Base-by-base conservation (phyloP, 2,888 invertebrate genomes). In the Tribolium freemani region DNA sequence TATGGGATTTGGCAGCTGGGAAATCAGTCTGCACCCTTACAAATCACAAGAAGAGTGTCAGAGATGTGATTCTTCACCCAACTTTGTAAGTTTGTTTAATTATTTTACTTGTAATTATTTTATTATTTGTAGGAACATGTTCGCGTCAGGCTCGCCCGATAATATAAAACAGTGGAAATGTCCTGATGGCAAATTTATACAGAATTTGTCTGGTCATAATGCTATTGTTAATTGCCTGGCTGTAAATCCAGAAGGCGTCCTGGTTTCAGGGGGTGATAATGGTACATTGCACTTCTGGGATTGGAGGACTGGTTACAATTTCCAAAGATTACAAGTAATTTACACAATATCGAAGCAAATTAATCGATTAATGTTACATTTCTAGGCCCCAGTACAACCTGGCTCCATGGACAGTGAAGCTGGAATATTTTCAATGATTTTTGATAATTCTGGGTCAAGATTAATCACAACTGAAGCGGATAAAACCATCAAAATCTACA, bases 141-240 rank as follows among this genome's bases (percentile, higher is more conserved):
- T 99, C 87, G 99, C 96, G 0, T 98, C 98, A 0, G 99, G 96
- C 0, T 98, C 98, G 0, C 98, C 99, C 0, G 99, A 99, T 85
- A 99, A 99, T 84, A 96, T 99, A 76, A 99, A 99, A 84, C 98
- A 99, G 84, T 99, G 99, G 99, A 96, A 95, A 85, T 98, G 98
- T 83, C 99, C 98, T 0, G 97, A 99, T 80, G 97, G 99, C 1
- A 95, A 96, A 84, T 99, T 99, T 84, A 93, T 99, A 67, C 99
- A 99, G 84, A 99, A 98, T 85, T 88, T 99, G 68, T 93, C 96
- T 0, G 99, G 99, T 0, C 99, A 99, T 85, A 99, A 97, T 86
- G 95, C 98, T 0, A 99, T 99, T 77, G 93, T 99, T 26, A 99
- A 99, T 88, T 96, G 98, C 81, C 90, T 99, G 87, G 97, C 96